These are phyloP conservation scores for Rhipidura dahli DNA, from an alignment of 2,113 vertebrate species.

Conservation along the genomic window DNA sequence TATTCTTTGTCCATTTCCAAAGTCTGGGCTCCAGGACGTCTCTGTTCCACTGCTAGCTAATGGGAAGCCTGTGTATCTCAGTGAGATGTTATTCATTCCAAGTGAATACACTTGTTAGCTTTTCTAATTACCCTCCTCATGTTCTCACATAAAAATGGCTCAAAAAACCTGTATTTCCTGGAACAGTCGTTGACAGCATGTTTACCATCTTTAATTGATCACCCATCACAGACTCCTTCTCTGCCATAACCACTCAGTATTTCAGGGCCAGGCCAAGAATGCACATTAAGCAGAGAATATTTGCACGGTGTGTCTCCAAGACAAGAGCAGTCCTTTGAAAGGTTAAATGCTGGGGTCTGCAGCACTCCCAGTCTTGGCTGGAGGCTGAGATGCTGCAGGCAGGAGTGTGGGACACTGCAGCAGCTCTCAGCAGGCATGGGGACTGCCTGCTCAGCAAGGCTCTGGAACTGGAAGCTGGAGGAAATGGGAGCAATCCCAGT, in stretches of 20 bases:
- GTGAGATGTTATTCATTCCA: constrained; percentile 28
- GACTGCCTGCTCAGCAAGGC: background rate
- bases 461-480: background rate
- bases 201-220: constrained; percentile 55
- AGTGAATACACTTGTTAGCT: background rate
- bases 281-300: background rate
- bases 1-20: background rate
- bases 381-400: background rate
- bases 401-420: background rate
- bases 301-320: background rate
- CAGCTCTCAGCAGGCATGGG: background rate
- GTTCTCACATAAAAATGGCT: constrained; percentile 46
- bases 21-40: background rate
- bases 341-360: background rate
- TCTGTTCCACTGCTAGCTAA: background rate
- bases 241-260: constrained; percentile 1
- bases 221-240: background rate
- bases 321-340: background rate
- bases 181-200: constrained; percentile 38
- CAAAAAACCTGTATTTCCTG: constrained; percentile 22
- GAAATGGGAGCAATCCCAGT: background rate
- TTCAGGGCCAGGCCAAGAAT: background rate
- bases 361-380: background rate
- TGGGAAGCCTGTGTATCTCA: background rate
- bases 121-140: constrained; percentile 7